Conservation (phyloP, 2,888 invertebrate genomes). For the Bembecia ichneumoniformis region DNA sequence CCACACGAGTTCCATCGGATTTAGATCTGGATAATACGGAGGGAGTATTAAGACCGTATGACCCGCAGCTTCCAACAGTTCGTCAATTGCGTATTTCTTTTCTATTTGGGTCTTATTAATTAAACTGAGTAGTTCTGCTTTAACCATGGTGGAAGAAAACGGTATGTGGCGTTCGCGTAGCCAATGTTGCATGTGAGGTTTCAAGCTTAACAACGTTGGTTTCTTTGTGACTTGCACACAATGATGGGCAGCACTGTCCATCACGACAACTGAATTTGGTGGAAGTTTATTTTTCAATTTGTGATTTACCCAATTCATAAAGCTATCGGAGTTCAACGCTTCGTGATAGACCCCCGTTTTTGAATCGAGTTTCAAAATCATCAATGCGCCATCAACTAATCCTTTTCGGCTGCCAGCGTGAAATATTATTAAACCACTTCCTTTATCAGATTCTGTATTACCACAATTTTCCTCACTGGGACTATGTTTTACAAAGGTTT, state of each 20-base stretch:
- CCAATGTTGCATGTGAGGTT: background rate
- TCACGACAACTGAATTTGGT: background rate
- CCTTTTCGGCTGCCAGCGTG: slow-evolving; percentile 1
- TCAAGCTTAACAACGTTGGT: background rate
- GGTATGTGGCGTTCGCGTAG: background rate
- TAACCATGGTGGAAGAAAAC: background rate
- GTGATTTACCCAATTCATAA: background rate
- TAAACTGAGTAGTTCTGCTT: background rate
- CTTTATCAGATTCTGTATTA: background rate
- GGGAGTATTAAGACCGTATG: background rate
- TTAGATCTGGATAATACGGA: slow-evolving; percentile 1
- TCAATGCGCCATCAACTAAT: background rate
- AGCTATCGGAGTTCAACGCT: background rate
- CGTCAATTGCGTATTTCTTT: background rate
- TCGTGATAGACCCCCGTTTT: background rate
- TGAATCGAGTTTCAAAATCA: background rate
- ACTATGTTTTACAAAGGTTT: background rate
- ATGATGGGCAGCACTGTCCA: background rate
- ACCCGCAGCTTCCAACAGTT: background rate
- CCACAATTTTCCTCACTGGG: background rate
- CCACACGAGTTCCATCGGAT: slow-evolving; percentile 1
- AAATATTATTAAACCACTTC: slow-evolving; percentile 3
- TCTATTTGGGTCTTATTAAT: background rate
- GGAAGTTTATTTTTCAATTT: background rate
- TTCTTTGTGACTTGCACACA: background rate